Evolutionary conservation across 2,797 vertebrate species (phyloP), one percentile per base, ranked within the genome.

Genomic region (Peromyscus attwateri): DNA sequence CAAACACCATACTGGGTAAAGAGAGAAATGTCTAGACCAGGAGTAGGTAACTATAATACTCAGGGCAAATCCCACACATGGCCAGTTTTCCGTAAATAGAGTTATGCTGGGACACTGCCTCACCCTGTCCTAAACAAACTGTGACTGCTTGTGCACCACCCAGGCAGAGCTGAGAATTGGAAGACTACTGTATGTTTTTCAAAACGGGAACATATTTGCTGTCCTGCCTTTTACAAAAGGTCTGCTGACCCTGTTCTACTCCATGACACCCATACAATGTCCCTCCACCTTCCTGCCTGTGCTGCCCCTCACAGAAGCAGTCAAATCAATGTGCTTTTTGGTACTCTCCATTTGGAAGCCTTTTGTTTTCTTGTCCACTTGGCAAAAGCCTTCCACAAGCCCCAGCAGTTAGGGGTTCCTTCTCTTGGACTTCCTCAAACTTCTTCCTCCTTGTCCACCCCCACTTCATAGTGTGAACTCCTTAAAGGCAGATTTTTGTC

Each of bases 401-500:
- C 13, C 75, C 23, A 89, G 5, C 7, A 46, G 43, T 60, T 80
- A 93, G 66, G n/a, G 12, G 66, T 87, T 87, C 83, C 70, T 71
- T 80, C 62, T 83, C 66, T 85, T 31, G 46, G 83, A n/a, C 17
- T 43, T 25, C 89, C 84, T 92, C 62, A 91, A 87, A 83, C 76
- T 92, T 19, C n/a, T 91, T 93, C 83, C 64, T 49, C 25, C 29
- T n/a, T 80, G 80, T 64, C 64, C 29, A 76, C 12, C 37, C 91
- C 14, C 52, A 13, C 21, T 80, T 95, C 79, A 57, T 46, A 46
- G 83, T 87, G 91, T 14, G 23, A 95, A 95, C 64, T 92, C 81
- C 87, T 64, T 92, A 64, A 76, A 96, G 89, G 87, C 75, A 92
- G 57, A 95, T 92, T 96, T 96, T 92, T 95, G 87, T 89, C 80